Conservation (phyloP, 2,113 vertebrate genomes). For the Mionectes macconnelli region DNA sequence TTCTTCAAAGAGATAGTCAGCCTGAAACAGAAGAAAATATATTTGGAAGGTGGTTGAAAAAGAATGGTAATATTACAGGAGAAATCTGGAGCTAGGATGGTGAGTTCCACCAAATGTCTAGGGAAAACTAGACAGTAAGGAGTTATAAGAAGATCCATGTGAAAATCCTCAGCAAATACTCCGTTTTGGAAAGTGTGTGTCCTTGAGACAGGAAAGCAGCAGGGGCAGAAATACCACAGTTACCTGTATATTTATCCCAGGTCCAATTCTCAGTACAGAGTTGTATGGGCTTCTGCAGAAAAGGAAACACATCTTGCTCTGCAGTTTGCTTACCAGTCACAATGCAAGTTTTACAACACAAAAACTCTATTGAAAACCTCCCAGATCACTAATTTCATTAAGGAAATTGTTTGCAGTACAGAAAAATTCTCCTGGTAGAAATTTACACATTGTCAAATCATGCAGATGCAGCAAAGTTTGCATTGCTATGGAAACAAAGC, state of each 20-base stretch:
- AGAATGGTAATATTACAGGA: background rate
- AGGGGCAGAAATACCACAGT: background rate
- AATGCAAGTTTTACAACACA: background rate
- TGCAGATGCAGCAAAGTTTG: background rate
- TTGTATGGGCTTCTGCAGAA: background rate
- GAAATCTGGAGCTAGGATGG: background rate
- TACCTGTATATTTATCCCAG: background rate
- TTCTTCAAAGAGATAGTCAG: background rate
- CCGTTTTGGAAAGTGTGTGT: background rate
- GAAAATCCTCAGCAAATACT: background rate
- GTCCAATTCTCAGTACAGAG: background rate
- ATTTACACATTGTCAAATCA: background rate
- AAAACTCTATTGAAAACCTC: background rate
- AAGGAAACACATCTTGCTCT: background rate
- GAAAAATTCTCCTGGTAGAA: background rate
- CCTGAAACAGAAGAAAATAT: background rate
- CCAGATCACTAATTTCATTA: background rate
- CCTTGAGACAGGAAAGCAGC: background rate
- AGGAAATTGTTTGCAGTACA: background rate
- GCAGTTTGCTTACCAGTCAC: background rate
- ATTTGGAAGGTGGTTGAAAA: background rate
- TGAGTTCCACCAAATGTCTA: background rate
- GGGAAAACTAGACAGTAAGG: background rate
- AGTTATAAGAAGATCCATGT: background rate
- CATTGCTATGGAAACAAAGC: background rate